Conservation (phyloP, 53 echinoderm and acorn worm species). For the Crossaster papposus region DNA sequence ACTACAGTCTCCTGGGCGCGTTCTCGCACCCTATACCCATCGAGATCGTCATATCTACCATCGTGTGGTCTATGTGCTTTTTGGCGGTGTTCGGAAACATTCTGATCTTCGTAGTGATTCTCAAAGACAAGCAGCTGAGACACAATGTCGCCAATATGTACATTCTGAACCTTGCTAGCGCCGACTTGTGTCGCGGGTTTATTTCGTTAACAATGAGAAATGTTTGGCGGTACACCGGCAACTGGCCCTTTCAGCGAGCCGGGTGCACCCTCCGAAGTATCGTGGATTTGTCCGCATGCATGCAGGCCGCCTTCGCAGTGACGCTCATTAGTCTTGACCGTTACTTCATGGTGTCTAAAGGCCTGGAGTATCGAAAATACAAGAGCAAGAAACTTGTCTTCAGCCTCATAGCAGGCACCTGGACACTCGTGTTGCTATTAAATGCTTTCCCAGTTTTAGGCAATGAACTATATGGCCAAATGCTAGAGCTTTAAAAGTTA, state of each 20-base stretch:
- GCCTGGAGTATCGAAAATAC: too few species aligned
- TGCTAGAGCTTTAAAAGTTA: neutral
- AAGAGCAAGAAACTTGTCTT: too few species aligned
- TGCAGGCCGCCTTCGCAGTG: too few species aligned
- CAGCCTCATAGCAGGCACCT: neutral
- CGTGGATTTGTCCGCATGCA: neutral
- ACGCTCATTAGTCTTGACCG: constrained; percentile 57
- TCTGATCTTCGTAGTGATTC: constrained; percentile 43
- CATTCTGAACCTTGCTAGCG: constrained; percentile 50
- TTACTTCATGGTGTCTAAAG: constrained; percentile 27
- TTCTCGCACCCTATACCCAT: too few species aligned
- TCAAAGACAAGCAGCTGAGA: constrained; percentile 35
- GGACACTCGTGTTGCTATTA: constrained; percentile 25
- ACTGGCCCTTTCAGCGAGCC: constrained; percentile 41
- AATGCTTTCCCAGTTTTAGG: constrained; percentile 21
- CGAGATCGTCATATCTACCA: constrained; percentile 15
- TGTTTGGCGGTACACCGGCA: constrained; percentile 56
- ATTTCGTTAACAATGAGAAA: constrained; percentile 34
- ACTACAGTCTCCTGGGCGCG: too few species aligned
- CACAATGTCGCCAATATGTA: constrained; percentile 42
- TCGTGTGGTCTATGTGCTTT: constrained; percentile 35
- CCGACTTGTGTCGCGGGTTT: constrained; percentile 47
- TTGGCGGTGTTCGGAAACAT: constrained; percentile 27
- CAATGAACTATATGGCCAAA: constrained; percentile 23
- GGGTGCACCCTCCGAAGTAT: constrained; percentile 25